Conservation (phyloP, 2,888 invertebrate species). For the Dicranocentrus wangi region DNA sequence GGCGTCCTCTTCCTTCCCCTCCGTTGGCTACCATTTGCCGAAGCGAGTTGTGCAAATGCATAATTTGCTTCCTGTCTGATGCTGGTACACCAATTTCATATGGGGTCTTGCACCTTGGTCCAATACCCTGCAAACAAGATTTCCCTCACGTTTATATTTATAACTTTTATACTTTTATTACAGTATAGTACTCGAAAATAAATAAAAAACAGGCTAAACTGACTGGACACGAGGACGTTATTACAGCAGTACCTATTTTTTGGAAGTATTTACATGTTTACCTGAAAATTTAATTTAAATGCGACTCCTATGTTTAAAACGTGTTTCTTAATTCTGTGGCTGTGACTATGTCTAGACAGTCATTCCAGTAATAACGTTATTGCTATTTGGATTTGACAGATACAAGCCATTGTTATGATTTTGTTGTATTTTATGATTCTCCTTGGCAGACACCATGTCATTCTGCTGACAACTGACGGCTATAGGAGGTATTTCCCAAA, state of each 20-base stretch:
- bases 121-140: slow-evolving; percentile 69
- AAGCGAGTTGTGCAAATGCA: slow-evolving; percentile 87
- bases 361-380: too few relatives aligned
- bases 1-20: slow-evolving; percentile 75
- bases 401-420: too few relatives aligned
- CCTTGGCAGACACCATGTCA: not conserved
- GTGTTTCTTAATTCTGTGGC: too few relatives aligned
- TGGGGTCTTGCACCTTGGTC: slow-evolving; percentile 71
- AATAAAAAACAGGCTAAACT: not conserved
- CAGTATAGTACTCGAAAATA: not conserved
- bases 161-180: not conserved
- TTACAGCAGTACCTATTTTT: too few relatives aligned
- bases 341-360: too few relatives aligned
- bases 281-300: too few relatives aligned
- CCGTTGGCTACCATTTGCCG: slow-evolving; percentile 87
- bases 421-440: not conserved
- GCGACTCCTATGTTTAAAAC: too few relatives aligned
- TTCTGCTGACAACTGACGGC: too few relatives aligned
- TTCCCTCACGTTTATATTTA: not conserved
- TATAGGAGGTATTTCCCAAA: too few relatives aligned
- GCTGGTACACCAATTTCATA: slow-evolving; percentile 68
- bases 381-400: too few relatives aligned
- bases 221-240: not conserved
- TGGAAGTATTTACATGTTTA: too few relatives aligned
- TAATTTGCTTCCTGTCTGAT: slow-evolving; percentile 78